phyloP scores from a whole-genome alignment of 2,888 invertebrate species.

The Sarcophaga caerulescens region DNA sequence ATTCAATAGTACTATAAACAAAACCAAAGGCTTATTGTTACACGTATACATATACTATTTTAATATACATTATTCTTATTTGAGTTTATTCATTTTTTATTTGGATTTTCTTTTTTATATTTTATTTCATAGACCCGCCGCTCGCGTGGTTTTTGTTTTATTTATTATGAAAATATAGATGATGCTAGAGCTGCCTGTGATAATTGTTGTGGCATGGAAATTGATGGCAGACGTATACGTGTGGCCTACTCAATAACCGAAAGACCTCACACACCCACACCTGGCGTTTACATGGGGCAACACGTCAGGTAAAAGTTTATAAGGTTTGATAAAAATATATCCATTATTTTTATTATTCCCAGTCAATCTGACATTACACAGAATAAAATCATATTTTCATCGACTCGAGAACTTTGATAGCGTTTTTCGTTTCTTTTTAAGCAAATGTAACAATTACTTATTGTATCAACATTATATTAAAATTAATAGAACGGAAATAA shows the following conservation, averaged over 20 bases:
- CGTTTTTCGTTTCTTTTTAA: no score
- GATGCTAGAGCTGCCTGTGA: slow-evolving; percentile 97
- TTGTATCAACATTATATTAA: no score
- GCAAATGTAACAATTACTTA: no score
- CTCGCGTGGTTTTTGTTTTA: slow-evolving; percentile 98
- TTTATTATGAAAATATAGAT: slow-evolving; percentile 93
- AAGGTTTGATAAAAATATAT: not conserved
- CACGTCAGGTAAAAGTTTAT: slow-evolving; percentile 84
- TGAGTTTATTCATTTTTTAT: slow-evolving; percentile 70
- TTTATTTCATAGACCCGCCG: slow-evolving; percentile 87
- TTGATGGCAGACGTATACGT: slow-evolving; percentile 95
- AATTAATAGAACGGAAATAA: no score
- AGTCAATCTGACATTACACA: no score
- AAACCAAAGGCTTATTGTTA: slow-evolving; percentile 79
- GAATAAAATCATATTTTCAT: no score
- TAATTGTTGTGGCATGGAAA: slow-evolving; percentile 95
- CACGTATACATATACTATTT: slow-evolving; percentile 13
- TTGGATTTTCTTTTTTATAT: slow-evolving; percentile 72
- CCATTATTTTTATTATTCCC: not conserved
- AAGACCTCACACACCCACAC: slow-evolving; percentile 97
- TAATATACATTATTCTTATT: slow-evolving; percentile 1
- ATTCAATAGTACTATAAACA: slow-evolving; percentile 51
- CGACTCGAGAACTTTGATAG: no score
- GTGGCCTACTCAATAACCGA: slow-evolving; percentile 98
- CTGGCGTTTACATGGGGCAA: slow-evolving; percentile 98